phyloP scores from a whole-genome alignment of 2,113 vertebrate genomes.

The Australoheros scitulus region DNA sequence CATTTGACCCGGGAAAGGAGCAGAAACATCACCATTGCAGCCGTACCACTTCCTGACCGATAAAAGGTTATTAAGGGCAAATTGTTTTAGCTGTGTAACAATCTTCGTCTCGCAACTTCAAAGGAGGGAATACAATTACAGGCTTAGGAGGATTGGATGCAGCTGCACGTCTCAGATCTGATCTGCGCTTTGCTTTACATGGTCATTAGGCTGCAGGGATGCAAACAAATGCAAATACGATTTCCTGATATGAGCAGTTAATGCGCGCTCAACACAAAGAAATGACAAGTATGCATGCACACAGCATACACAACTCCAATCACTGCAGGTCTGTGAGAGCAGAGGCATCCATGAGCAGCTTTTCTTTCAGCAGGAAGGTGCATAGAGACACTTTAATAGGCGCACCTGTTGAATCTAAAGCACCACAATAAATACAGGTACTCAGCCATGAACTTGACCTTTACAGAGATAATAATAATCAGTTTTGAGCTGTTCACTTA shows the following conservation, averaged over 20 bases:
- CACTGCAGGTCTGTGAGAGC: background rate
- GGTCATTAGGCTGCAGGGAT: background rate
- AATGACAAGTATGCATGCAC: background rate
- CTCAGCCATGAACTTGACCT: background rate
- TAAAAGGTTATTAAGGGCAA: background rate
- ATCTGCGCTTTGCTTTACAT: slow-evolving; percentile 15
- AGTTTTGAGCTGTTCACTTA: background rate
- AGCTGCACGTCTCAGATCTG: slow-evolving; percentile 5
- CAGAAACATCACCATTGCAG: slow-evolving; percentile 7
- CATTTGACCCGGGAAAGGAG: background rate
- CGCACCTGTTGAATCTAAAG: background rate
- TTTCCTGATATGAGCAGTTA: background rate
- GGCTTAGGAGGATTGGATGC: background rate
- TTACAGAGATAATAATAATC: background rate
- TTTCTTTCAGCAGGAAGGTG: background rate
- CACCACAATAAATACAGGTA: background rate
- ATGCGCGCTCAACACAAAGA: background rate
- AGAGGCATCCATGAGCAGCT: background rate
- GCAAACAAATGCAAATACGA: slow-evolving; percentile 2
- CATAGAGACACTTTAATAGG: background rate
- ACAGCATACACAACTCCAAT: background rate
- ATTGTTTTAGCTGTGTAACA: slow-evolving; percentile 4
- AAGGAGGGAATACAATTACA: slow-evolving; percentile 19
- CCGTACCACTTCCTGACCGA: background rate
- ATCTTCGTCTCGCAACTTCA: background rate